phyloP scores from a whole-genome alignment of 2,888 invertebrate genomes.

The Eupithecia centaureata region DNA sequence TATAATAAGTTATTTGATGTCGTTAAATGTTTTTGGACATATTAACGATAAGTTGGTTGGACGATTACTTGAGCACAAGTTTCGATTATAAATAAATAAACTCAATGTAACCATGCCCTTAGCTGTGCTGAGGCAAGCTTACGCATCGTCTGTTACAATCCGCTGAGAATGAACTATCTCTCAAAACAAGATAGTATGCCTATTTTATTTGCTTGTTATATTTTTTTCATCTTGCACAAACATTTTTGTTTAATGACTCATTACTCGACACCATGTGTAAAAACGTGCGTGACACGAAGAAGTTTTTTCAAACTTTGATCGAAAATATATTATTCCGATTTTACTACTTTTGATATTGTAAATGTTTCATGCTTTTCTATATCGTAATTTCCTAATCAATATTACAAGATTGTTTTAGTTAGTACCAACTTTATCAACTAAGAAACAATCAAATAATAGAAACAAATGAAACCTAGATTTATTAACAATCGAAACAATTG shows the following conservation, averaged over 20 bases:
- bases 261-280: background rate
- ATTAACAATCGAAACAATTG: no score
- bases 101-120: conserved; percentile 22
- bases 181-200: conserved; percentile 29
- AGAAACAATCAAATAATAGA: no score
- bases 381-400: background rate
- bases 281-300: background rate
- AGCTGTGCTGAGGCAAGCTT: conserved; percentile 11
- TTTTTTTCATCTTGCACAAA: conserved; percentile 16
- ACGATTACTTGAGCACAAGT: conserved; percentile 1
- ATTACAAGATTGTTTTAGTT: no score
- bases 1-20: no score
- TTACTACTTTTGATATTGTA: no score
- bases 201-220: conserved; percentile 20
- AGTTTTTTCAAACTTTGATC: no score
- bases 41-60: no score
- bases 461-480: no score
- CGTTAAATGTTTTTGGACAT: no score
- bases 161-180: conserved; percentile 34
- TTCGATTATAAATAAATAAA: background rate
- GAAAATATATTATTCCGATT: no score
- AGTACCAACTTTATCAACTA: no score
- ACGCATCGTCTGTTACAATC: conserved; percentile 24
- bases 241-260: conserved; percentile 28
- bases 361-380: background rate